These are phyloP conservation scores for Acromyrmex echinatior DNA, from an alignment of 1,140 invertebrate genomes.

Conservation along the genomic window DNA sequence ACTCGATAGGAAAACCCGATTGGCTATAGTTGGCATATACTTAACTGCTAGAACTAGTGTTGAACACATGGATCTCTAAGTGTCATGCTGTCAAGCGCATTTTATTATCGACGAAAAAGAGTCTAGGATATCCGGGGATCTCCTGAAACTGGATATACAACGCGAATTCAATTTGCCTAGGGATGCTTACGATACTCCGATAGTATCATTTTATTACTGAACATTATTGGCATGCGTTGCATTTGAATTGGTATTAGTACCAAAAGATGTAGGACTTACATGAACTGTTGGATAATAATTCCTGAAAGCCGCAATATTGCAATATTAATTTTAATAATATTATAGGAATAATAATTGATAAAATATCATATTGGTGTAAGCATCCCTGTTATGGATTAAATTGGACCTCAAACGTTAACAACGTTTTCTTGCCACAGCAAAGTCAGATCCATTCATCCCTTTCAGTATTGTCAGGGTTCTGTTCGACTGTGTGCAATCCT, in stretches of 20 bases:
- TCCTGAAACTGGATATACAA: neutral
- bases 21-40: conserved; percentile 61
- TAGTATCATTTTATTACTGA: conserved; percentile 5
- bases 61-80: conserved; percentile 77
- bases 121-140: conserved; percentile 51
- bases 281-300: neutral
- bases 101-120: conserved; percentile 69
- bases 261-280: neutral
- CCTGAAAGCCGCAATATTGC: neutral
- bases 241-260: neutral
- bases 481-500: neutral
- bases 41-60: conserved; percentile 74
- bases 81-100: conserved; percentile 73
- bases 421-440: conserved; percentile 11
- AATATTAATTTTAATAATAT: conserved; percentile 15
- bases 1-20: conserved; percentile 29
- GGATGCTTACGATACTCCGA: conserved; percentile 25
- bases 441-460: conserved; percentile 27
- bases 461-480: conserved; percentile 10
- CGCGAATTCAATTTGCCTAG: conserved; percentile 2
- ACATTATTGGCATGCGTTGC: too few relatives aligned
- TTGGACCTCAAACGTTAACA: conserved; percentile 42
- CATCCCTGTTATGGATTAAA: conserved; percentile 27
- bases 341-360: conserved; percentile 17
- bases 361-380: conserved; percentile 21